Evolutionary conservation across 2,113 vertebrate genomes (phyloP).

Genomic region (Craseonycteris thonglongyai): DNA sequence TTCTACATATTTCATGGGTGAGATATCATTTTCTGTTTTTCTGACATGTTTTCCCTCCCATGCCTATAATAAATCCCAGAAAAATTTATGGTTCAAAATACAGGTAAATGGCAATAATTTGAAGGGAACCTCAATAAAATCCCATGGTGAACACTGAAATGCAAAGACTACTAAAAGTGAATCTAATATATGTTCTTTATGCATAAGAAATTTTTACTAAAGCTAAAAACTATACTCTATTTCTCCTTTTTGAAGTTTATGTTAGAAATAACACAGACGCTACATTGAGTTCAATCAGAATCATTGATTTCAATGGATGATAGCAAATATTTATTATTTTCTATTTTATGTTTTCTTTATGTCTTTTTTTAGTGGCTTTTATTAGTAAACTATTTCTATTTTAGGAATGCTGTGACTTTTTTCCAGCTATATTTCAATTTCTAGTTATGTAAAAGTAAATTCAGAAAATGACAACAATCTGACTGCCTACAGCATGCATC

Average conservation of each 20-base stretch:
- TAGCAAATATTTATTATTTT: neutral
- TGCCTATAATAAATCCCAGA: rapidly evolving
- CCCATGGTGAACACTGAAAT: neutral
- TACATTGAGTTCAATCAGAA: neutral
- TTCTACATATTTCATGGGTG: neutral
- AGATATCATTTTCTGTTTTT: neutral
- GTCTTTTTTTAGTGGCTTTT: neutral
- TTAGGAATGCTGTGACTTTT: neutral
- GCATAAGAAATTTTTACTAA: neutral
- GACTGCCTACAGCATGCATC: neutral
- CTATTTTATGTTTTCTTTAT: neutral
- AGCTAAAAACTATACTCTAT: neutral
- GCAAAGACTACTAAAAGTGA: neutral
- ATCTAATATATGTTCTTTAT: neutral
- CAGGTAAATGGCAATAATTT: neutral
- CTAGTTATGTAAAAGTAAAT: neutral
- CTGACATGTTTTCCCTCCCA: neutral
- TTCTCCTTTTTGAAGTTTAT: neutral
- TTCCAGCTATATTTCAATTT: neutral
- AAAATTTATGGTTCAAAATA: neutral
- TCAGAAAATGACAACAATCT: neutral
- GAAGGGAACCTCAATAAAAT: neutral
- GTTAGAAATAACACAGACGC: neutral
- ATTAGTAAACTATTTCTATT: neutral
- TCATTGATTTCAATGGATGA: neutral